Evolutionary conservation across 2,888 invertebrate genomes (phyloP).

Genomic region (Brenthis ino): DNA sequence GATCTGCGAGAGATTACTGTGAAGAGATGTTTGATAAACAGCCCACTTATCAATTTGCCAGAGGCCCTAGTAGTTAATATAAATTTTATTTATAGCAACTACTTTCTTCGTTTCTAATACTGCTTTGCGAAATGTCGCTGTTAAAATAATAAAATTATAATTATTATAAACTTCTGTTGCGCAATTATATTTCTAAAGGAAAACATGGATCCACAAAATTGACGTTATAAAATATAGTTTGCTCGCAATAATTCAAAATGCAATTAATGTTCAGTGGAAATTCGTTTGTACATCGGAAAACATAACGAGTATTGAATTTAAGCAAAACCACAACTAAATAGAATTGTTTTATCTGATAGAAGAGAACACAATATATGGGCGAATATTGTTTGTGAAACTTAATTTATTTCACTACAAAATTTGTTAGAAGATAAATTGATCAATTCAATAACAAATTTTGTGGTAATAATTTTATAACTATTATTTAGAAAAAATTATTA

Average conservation of each 20-base stretch:
- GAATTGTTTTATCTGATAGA: slow-evolving; percentile 29
- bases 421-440: slow-evolving; percentile 21
- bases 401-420: slow-evolving; percentile 24
- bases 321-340: slow-evolving; percentile 31
- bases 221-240: slow-evolving; percentile 44
- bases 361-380: slow-evolving; percentile 24
- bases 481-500: background rate
- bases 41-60: slow-evolving; percentile 71
- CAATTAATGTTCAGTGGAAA: slow-evolving; percentile 59
- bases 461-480: slow-evolving; percentile 2
- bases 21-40: slow-evolving; percentile 77
- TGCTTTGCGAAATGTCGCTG: background rate
- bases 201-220: slow-evolving; percentile 13
- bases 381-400: slow-evolving; percentile 28
- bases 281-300: slow-evolving; percentile 28
- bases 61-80: slow-evolving; percentile 53
- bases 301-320: slow-evolving; percentile 30
- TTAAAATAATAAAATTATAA: background rate
- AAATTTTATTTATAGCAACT: slow-evolving; percentile 47
- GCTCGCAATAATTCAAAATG: slow-evolving; percentile 69
- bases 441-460: slow-evolving; percentile 14
- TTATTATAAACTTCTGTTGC: too few species aligned
- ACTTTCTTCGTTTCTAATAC: background rate
- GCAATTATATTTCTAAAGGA: background rate
- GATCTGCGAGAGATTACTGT: slow-evolving; percentile 67